Conservation (phyloP, 1,140 invertebrate species). For the Eciton burchellii region DNA sequence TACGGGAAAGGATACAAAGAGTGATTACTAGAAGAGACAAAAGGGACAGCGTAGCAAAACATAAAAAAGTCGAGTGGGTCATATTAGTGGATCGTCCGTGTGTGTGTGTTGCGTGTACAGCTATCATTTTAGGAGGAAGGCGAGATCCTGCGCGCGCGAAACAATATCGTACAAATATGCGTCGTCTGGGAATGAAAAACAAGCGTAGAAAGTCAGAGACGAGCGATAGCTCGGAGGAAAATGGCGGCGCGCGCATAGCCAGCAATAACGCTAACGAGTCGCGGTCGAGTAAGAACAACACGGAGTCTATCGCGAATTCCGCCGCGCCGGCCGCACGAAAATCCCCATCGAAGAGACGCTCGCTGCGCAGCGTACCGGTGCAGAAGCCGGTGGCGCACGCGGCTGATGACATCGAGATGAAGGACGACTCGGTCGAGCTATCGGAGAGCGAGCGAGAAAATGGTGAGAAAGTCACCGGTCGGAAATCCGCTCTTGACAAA, state of each 20-base stretch:
- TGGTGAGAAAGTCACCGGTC: slow-evolving; percentile 57
- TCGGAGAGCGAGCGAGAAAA: slow-evolving; percentile 74
- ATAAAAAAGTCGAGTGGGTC: too few relatives aligned
- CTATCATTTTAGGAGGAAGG: too few relatives aligned
- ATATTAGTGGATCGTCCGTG: too few relatives aligned
- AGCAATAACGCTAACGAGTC: slow-evolving; percentile 53
- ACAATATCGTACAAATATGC: slow-evolving; percentile 45
- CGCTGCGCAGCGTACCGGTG: slow-evolving; percentile 57
- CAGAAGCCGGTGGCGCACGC: slow-evolving; percentile 28
- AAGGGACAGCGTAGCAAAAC: not conserved
- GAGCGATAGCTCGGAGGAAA: slow-evolving; percentile 80
- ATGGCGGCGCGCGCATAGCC: slow-evolving; percentile 76
- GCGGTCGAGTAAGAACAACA: slow-evolving; percentile 67
- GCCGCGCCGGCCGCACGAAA: slow-evolving; percentile 21
- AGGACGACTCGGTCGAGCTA: slow-evolving; percentile 58
- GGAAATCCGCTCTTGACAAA: slow-evolving; percentile 54
- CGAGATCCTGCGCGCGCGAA: too few relatives aligned
- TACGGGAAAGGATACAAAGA: not conserved
- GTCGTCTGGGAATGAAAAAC: slow-evolving; percentile 67
- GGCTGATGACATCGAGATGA: slow-evolving; percentile 7
- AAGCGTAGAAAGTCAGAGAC: slow-evolving; percentile 81
- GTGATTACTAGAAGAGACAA: not conserved
- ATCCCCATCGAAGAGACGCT: slow-evolving; percentile 66
- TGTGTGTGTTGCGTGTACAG: too few relatives aligned
- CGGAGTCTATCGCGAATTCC: slow-evolving; percentile 35